Base-by-base conservation (phyloP, 1,140 invertebrate genomes). In the Platyscapa corneri region DNA sequence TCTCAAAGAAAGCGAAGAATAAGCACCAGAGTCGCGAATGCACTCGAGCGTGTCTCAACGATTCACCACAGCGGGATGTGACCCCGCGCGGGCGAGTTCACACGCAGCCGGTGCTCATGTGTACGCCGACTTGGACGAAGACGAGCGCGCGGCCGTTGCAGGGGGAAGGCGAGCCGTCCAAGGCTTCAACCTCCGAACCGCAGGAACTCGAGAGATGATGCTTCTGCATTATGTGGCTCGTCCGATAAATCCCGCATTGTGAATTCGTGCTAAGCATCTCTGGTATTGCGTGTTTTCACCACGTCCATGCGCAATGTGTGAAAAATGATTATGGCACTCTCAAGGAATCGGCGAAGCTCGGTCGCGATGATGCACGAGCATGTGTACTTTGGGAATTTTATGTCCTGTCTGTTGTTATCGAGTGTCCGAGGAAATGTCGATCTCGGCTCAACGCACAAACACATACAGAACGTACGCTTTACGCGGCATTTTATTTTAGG, bases 181-280 rank as follows among this genome's bases (percentile, higher is more conserved):
- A 5, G 39, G 80, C 80, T 72, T 81, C 65, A 3, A 53, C 70
- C 79, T 81, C 23, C 67, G 65, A 30, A 12, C 39, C 39, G 75
- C 46, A 75, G 82, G 82, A 83, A 83, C 82, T 83, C 56, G 34
- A 76, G 56, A 74, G 65, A 83, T 83, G 49, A 16, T 39, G 42
- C 42, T 12, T 49, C 70, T 72, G 18, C 32, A 6, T 1, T 27
- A 5, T 16, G 39, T n/a, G 80, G 72, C 74, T 18, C 20, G 30
- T 18, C 10, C 32, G 80, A 82, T 82, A 74, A 10, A 27, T n/a
- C 30, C 23, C 37, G 32, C n/a, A 49, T 49, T 49, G 30, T 46
- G n/a, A 32, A 76, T 76, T 83, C 72, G 56, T 49, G 1, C 34
- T 53, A 64, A 75, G 42, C 56, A 83, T 12, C 42, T 12, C 42